A percentile compares a stretch with the other conserved stretches of the same genome.
phyloP scores from a whole-genome alignment of 1,140 invertebrate species.

The Trichoplusia ni region DNA sequence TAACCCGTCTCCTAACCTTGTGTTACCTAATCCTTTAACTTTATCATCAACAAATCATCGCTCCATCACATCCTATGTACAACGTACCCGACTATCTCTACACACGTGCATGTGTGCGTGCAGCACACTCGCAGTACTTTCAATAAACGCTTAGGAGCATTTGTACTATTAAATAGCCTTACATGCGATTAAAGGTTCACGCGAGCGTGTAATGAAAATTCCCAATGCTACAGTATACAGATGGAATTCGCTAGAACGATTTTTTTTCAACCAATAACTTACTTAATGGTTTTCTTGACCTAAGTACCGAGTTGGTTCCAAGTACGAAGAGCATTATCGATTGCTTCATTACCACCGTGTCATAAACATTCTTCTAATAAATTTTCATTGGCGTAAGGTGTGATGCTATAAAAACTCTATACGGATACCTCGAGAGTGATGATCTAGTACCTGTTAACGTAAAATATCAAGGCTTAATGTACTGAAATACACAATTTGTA shows the following conservation, averaged over 20 bases:
- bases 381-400: not conserved
- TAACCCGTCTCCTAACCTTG: no score
- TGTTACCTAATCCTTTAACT: slow-evolving; percentile 24
- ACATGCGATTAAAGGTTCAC: slow-evolving; percentile 59
- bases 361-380: not conserved
- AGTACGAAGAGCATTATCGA: slow-evolving; percentile 10
- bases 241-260: slow-evolving; percentile 29
- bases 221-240: slow-evolving; percentile 29
- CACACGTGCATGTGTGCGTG: not conserved
- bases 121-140: slow-evolving; percentile 40
- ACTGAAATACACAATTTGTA: not conserved
- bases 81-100: not conserved
- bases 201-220: slow-evolving; percentile 67
- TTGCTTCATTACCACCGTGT: slow-evolving; percentile 12
- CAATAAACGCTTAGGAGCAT: slow-evolving; percentile 51
- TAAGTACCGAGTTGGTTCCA: slow-evolving; percentile 5
- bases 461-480: slow-evolving; percentile 1
- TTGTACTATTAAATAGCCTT: slow-evolving; percentile 55
- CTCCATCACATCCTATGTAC: slow-evolving; percentile 1
- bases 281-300: slow-evolving; percentile 40
- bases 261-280: slow-evolving; percentile 28
- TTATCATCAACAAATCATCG: not conserved
- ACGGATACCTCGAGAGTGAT: not conserved
- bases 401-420: not conserved
- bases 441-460: not conserved